A percentile compares a stretch with the other conserved stretches of the same genome.
phyloP scores from a whole-genome alignment of 2,888 invertebrate genomes.

The Rhingia campestris region DNA sequence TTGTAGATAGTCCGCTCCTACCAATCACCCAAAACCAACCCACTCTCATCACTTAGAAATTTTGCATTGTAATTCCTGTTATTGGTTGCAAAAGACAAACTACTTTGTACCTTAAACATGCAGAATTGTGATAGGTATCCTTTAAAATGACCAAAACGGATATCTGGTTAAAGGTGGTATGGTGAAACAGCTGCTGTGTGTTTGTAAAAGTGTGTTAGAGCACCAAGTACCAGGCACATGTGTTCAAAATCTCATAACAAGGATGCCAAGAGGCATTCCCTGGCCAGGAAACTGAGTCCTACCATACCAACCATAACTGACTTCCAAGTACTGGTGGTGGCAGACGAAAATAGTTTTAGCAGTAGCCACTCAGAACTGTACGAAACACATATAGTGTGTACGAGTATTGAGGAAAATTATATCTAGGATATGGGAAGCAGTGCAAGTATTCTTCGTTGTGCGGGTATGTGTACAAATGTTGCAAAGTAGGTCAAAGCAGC shows the following conservation, averaged over 20 bases:
- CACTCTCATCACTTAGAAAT: not conserved
- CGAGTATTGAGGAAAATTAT: slow-evolving; percentile 5
- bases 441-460: slow-evolving; percentile 16
- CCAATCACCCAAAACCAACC: not conserved
- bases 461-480: slow-evolving; percentile 25
- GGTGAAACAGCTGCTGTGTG: slow-evolving; percentile 23
- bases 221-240: slow-evolving; percentile 20
- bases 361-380: slow-evolving; percentile 50
- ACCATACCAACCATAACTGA: not conserved
- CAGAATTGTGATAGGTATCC: slow-evolving; percentile 35
- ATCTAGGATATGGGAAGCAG: slow-evolving; percentile 8
- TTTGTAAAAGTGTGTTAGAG: slow-evolving; percentile 11
- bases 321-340: slow-evolving; percentile 37
- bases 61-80: slow-evolving; percentile 58
- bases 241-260: slow-evolving; percentile 53
- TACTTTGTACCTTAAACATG: slow-evolving; percentile 35
- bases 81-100: slow-evolving; percentile 56
- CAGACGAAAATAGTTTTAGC: slow-evolving; percentile 58
- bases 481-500: slow-evolving; percentile 61
- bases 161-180: slow-evolving; percentile 43
- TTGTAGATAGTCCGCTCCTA: not conserved
- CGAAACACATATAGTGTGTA: not conserved
- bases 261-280: slow-evolving; percentile 50
- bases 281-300: slow-evolving; percentile 40
- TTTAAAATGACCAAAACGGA: slow-evolving; percentile 26